Base-by-base conservation (phyloP, 2,888 invertebrate species). In the Endomychus coccineus region DNA sequence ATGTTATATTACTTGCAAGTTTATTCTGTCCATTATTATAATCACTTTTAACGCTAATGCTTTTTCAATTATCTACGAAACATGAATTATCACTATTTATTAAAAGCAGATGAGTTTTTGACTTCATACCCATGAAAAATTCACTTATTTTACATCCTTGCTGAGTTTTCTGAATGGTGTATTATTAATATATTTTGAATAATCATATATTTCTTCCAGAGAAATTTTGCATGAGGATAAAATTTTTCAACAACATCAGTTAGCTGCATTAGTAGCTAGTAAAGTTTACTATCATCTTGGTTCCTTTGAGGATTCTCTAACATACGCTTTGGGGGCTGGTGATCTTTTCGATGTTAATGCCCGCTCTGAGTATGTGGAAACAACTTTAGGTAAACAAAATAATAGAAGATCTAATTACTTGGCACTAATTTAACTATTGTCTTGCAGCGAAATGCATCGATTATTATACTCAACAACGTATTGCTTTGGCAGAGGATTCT, bases 261-360 rank as follows among this genome's bases (percentile, higher is more conserved):
- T 96, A 34, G 97, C 98, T 31, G 96, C 97, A 16, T 75, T 99
- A 50, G 91, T 98, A 3, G 96, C 95, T 4, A 97, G 96, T 50
- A 99, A 98, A 70, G 94, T 96, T 1, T 96, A 96, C 61, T 97
- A 96, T 65, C 96, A 98, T 67, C 73, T 98, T 46, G 96, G 96
- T 17, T 89, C 95, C 1, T 97, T 94, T 66, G 89, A 92, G 62
- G 95, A 96, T 66, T 95, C 97, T 0, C 68, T 98, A 45, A 90
- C 90, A n/a, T 96, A 91, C 67, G 98, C 98, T 14, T 71, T 99
- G 11, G 92, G 95, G 11, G 95, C 98, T 54, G 94, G 91, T 11
- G 83, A 88, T 52, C 71, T 95, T 12, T 97, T 99, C 64, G 89
- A 96, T 70, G 90, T 97, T 2, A 94, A 91, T 59, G 85, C 87